Evolutionary conservation across 2,113 vertebrate species (phyloP).

Genomic region (Cyanoramphus novaezelandiae): DNA sequence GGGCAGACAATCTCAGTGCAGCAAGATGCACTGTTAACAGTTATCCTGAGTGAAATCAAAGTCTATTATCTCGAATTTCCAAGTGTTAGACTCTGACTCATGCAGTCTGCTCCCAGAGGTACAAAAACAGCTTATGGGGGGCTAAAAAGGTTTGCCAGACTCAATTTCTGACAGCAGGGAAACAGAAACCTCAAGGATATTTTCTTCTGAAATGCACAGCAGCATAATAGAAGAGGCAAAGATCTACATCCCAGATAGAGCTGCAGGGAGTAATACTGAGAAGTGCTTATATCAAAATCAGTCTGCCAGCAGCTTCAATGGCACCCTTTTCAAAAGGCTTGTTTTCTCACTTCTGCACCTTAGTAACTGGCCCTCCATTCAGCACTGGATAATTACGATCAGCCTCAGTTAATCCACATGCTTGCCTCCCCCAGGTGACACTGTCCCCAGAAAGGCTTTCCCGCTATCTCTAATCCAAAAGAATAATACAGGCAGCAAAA

Average conservation of each 20-base stretch:
- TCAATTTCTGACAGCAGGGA: neutral
- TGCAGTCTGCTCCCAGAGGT: neutral
- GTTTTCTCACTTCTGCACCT: neutral
- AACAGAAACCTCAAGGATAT: neutral
- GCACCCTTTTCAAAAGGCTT: neutral
- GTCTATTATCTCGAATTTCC: neutral
- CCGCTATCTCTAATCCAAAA: neutral
- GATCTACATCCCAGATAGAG: neutral
- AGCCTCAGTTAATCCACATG: neutral
- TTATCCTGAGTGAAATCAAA: neutral
- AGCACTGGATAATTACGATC: neutral
- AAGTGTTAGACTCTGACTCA: neutral
- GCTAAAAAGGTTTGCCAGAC: neutral
- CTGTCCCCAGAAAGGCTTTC: neutral
- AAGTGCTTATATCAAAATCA: neutral
- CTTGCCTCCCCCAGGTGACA: neutral
- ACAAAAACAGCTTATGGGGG: neutral
- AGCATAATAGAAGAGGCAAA: neutral
- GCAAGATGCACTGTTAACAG: neutral
- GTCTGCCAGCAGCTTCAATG: neutral
- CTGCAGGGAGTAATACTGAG: neutral
- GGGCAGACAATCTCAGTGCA: neutral
- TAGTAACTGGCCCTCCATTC: neutral
- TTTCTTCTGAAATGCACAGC: neutral
- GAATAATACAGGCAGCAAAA: neutral